phyloP scores from a whole-genome alignment of 2,888 invertebrate species.

The Pristionchus mayeri region DNA sequence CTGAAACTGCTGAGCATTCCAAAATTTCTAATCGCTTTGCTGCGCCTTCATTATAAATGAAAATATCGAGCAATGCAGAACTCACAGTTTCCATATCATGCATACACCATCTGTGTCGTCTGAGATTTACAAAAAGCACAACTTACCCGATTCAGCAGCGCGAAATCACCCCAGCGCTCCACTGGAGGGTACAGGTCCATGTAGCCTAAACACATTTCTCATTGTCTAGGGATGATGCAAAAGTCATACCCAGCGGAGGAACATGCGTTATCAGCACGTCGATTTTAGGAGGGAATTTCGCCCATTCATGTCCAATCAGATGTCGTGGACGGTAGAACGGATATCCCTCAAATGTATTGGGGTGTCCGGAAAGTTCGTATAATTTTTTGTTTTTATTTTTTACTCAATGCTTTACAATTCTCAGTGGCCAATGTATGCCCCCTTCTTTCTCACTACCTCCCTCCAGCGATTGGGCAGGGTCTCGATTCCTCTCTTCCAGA shows the following conservation, averaged over 20 bases:
- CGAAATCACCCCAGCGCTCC: conserved; percentile 42
- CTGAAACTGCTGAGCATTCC: no score
- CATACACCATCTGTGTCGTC: not conserved
- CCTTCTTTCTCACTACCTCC: no score
- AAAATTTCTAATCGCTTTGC: no score
- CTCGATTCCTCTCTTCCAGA: no score
- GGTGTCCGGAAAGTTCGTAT: not conserved
- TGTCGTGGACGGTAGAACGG: conserved; percentile 31
- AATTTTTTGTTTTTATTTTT: not conserved
- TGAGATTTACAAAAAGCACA: not conserved
- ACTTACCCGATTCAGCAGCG: conserved; percentile 9
- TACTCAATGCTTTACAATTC: no score
- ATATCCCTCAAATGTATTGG: not conserved
- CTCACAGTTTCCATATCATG: no score
- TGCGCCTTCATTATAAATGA: no score
- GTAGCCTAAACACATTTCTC: not conserved
- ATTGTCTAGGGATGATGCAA: not conserved
- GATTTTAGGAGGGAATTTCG: conserved; percentile 84
- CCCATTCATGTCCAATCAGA: conserved; percentile 82
- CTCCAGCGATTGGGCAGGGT: no score
- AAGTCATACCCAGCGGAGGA: conserved; percentile 74
- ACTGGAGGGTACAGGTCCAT: conserved; percentile 23
- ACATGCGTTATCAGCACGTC: conserved; percentile 88
- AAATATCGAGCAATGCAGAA: no score
- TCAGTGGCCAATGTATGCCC: no score